Evolutionary conservation across 1,140 invertebrate genomes (phyloP).

Genomic region (Lordiphosa collinella): DNA sequence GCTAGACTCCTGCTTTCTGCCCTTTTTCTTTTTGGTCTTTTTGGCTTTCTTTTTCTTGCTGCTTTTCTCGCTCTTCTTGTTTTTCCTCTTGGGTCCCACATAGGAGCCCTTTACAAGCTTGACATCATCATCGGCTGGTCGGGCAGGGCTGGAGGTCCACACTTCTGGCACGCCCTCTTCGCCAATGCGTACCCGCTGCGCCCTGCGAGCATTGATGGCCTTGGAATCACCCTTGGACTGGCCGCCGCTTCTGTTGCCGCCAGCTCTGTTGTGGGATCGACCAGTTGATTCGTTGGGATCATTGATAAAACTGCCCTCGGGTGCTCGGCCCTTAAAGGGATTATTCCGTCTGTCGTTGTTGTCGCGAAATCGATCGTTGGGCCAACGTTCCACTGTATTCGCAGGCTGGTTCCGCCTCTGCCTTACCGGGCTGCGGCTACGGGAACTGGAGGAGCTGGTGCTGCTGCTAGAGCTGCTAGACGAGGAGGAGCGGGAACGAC

Average conservation of each 20-base stretch:
- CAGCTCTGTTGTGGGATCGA: conserved; percentile 22
- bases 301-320: conserved; percentile 55
- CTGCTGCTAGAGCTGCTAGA: conserved; percentile 24
- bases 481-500: conserved; percentile 23
- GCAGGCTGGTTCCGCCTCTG: background rate
- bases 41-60: conserved; percentile 83
- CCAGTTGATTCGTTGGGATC: conserved; percentile 42
- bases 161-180: conserved; percentile 84
- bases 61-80: conserved; percentile 81
- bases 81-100: conserved; percentile 80
- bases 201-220: conserved; percentile 84
- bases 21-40: conserved; percentile 80
- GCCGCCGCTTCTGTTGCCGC: conserved; percentile 12
- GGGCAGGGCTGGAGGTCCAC: conserved; percentile 87
- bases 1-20: conserved; percentile 70
- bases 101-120: conserved; percentile 79
- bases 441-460: conserved; percentile 17
- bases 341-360: conserved; percentile 52
- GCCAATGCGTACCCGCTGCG: conserved; percentile 87
- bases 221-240: conserved; percentile 60
- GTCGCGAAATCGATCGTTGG: conserved; percentile 75
- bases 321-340: conserved; percentile 50
- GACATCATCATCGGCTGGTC: conserved; percentile 79
- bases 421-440: conserved; percentile 17
- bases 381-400: conserved; percentile 74